Evolutionary conservation across 1,140 invertebrate species (phyloP), one percentile per base, ranked within the genome.

Genomic region (Drosophila nannoptera): DNA sequence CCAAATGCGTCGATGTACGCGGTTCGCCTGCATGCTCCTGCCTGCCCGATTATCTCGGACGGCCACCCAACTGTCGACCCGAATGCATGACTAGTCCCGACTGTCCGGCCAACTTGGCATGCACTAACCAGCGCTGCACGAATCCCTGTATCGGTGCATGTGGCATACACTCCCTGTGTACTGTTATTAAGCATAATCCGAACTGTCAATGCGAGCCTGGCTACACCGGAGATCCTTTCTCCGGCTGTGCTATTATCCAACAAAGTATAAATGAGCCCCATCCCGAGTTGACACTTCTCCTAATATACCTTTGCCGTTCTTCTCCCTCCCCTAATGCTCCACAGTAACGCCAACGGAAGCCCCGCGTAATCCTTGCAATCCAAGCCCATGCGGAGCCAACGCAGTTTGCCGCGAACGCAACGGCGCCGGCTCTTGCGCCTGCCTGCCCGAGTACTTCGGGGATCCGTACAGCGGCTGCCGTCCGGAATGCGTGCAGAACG

Each of bases 81-180:
- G 94, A 96, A 87, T 96, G 95, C 90, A 91, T 92, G n/a, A 91
- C 92, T 38, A 92, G 93, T 87, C 92, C 92, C 14, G 95, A 96
- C 82, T 96, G 96, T 87, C 90, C 93, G 14, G 92, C 91, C 75
- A 93, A 93, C 75, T 90, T 93, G 78, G 94, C 95, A 33, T 97
- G 96, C 87, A 92, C 94, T 46, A 93, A 94, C 77, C 93, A 95
- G 77, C 93, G 93, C 87, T 97, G 96, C 90, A 92, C 92, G 58
- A 94, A 96, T 90, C 95, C 96, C 55, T 97, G 96, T 87, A 89
- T 92, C 29, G 94, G 94, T 55, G 91, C 93, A 16, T 97, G 96
- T 87, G 96, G 95, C 60, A 87, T 93, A 55, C 91, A 93, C 87
- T 94, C 94, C 1, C 91, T 91, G 63, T 96, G 95, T 90, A 92